Percentiles rank a stretch among this genome's conserved stretches.
Evolutionary conservation across 2,797 vertebrate genomes (phyloP).

Genomic region (Galago senegalensis): DNA sequence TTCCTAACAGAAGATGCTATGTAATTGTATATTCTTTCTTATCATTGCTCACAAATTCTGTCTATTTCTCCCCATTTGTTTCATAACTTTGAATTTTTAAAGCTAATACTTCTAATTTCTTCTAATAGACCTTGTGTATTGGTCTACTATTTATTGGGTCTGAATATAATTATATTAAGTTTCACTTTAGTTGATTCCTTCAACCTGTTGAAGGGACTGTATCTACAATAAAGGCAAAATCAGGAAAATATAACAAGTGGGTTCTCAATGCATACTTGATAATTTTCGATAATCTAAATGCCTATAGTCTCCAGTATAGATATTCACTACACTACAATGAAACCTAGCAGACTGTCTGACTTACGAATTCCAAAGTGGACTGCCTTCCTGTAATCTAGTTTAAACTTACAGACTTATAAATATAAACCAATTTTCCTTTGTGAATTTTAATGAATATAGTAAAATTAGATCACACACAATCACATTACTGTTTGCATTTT

Average conservation of each 20-base stretch:
- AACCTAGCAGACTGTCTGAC: not conserved
- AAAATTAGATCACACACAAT: not conserved
- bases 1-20: not conserved
- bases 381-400: not conserved
- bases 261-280: not conserved
- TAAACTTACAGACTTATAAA: not conserved
- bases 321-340: not conserved
- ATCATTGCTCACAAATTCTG: not conserved
- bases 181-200: not conserved
- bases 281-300: not conserved
- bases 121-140: not conserved
- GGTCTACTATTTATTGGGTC: not conserved
- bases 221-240: not conserved
- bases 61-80: not conserved
- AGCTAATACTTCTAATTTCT: not conserved
- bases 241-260: not conserved
- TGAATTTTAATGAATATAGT: conserved; percentile 9
- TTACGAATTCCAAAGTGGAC: not conserved
- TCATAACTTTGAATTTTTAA: not conserved
- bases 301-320: not conserved
- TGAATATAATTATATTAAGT: not conserved
- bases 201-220: fast-evolving
- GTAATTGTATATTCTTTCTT: not conserved
- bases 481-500: not conserved
- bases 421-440: not conserved